Conservation (phyloP, 2,888 invertebrate genomes). For the Coelinius sp. region DNA sequence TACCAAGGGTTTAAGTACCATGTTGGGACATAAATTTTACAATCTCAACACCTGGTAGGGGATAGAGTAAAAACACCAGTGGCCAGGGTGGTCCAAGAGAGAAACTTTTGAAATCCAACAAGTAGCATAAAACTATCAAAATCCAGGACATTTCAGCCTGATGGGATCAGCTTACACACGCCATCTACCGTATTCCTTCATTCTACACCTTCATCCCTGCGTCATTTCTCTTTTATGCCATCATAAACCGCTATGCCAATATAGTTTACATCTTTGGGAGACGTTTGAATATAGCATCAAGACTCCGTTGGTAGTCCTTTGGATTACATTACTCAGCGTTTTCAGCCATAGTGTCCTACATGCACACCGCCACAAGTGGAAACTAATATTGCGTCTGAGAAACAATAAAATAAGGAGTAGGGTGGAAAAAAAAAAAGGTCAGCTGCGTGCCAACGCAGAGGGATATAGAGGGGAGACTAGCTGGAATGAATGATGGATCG, state of each 20-base stretch:
- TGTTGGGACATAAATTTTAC: constrained; percentile 29
- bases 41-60: constrained; percentile 7
- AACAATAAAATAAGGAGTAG: constrained; percentile 52
- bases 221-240: constrained; percentile 45
- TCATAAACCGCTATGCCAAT: constrained; percentile 49
- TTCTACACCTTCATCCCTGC: constrained; percentile 38
- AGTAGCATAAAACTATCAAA: constrained; percentile 4
- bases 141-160: background rate
- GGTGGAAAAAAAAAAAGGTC: constrained; percentile 46
- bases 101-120: constrained; percentile 18
- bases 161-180: background rate
- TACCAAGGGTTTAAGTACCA: constrained; percentile 29
- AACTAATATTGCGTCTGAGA: constrained; percentile 54
- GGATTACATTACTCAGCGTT: constrained; percentile 26
- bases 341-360: background rate
- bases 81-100: background rate
- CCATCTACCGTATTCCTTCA: constrained; percentile 27
- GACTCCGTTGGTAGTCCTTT: background rate
- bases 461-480: constrained; percentile 20
- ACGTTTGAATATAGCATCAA: constrained; percentile 16
- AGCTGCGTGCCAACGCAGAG: background rate
- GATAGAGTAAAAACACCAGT: background rate
- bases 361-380: constrained; percentile 35
- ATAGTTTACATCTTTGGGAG: constrained; percentile 41
- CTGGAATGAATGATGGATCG: constrained; percentile 56